Percentiles rank a stretch among this genome's conserved stretches.
These are phyloP conservation scores for Enteromius treurensis DNA, from an alignment of 2,797 vertebrate species.

Conservation along the genomic window DNA sequence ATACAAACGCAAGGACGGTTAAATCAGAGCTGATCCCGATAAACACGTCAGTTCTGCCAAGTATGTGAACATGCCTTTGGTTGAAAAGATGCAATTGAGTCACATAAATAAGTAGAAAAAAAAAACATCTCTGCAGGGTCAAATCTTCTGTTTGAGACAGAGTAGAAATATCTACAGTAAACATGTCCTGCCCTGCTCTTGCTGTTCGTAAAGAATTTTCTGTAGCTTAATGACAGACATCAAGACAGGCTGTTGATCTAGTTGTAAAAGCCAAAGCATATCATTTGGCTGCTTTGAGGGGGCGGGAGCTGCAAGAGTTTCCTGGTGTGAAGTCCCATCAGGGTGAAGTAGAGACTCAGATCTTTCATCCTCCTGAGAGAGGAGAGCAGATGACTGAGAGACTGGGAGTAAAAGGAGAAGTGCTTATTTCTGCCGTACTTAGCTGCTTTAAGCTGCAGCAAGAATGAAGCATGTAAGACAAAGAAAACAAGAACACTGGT, in stretches of 20 bases:
- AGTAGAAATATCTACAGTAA: slow-evolving; percentile 23
- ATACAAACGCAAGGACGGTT: neutral
- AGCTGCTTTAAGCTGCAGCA: neutral
- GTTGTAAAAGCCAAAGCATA: slow-evolving; percentile 30
- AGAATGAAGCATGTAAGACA: neutral
- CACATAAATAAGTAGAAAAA: neutral
- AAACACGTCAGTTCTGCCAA: neutral
- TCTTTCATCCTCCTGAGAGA: slow-evolving; percentile 6
- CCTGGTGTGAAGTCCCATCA: slow-evolving; percentile 34
- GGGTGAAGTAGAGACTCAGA: slow-evolving; percentile 24
- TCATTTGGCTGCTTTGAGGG: slow-evolving; percentile 39
- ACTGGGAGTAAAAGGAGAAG: slow-evolving; percentile 1
- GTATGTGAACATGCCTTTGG: neutral
- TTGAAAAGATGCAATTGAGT: neutral
- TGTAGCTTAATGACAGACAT: slow-evolving; percentile 23
- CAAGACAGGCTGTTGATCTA: slow-evolving; percentile 1
- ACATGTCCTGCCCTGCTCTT: slow-evolving; percentile 33
- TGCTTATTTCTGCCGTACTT: neutral
- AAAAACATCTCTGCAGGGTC: neutral
- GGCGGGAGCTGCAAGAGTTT: slow-evolving; percentile 1
- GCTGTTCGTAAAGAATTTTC: slow-evolving; percentile 7
- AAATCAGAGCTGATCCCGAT: slow-evolving; percentile 2
- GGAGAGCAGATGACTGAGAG: slow-evolving; percentile 11
- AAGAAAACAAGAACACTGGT: neutral
- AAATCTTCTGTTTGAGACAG: neutral